Evolutionary conservation across 2,797 vertebrate genomes (phyloP).

Genomic region (Smutsia gigantea): DNA sequence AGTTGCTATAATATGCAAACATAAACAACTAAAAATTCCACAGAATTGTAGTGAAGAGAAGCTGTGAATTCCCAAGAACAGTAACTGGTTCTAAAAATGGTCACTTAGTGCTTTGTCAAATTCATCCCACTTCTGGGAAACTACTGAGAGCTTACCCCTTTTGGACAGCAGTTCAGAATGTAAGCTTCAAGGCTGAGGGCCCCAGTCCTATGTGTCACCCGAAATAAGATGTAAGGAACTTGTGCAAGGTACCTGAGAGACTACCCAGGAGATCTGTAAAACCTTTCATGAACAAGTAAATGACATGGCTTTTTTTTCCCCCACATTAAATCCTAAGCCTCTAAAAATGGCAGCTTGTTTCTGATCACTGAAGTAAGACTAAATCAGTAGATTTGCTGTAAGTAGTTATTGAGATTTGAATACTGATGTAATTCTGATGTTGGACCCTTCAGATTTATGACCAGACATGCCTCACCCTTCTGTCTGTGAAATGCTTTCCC

Average conservation of each 20-base stretch:
- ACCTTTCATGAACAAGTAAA: not conserved
- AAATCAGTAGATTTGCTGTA: not conserved
- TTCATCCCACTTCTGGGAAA: not conserved
- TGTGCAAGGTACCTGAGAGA: not conserved
- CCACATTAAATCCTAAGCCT: not conserved
- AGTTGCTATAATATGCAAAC: not conserved
- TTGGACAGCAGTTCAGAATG: not conserved
- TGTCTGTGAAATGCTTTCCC: not conserved
- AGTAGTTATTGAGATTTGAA: not conserved
- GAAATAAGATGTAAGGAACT: not conserved
- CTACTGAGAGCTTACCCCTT: not conserved
- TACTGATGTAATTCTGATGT: not conserved
- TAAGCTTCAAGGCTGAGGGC: not conserved
- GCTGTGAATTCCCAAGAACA: not conserved
- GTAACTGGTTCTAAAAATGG: not conserved
- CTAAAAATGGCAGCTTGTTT: not conserved
- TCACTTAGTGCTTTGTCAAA: not conserved
- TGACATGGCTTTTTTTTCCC: not conserved
- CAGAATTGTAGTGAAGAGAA: not conserved
- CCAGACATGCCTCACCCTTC: not conserved
- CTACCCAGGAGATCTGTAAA: not conserved
- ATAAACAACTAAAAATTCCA: slow-evolving; percentile 17
- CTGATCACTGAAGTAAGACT: not conserved
- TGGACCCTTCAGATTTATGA: not conserved
- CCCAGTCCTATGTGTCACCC: not conserved